phyloP scores from a whole-genome alignment of 2,797 vertebrate species.

The Kryptopterus vitreolus region DNA sequence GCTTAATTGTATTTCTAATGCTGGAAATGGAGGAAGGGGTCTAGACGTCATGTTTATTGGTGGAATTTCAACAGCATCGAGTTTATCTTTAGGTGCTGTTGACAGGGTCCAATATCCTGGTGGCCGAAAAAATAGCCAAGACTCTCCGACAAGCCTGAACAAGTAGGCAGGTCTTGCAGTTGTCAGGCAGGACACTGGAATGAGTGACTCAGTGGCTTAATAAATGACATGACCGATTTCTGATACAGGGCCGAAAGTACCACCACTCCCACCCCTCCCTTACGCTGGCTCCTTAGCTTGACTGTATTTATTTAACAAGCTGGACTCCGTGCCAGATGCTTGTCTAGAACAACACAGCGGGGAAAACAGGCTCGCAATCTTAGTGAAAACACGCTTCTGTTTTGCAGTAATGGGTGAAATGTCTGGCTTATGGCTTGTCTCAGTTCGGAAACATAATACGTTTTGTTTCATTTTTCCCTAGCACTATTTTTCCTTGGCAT shows the following conservation, averaged over 20 bases:
- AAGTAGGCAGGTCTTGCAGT: conserved; percentile 59
- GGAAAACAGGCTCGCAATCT: conserved; percentile 33
- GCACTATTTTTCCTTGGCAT: conserved; percentile 59
- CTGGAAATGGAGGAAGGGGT: conserved; percentile 63
- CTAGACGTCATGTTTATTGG: conserved; percentile 33
- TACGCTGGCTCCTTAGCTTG: conserved; percentile 51
- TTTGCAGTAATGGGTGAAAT: conserved; percentile 53
- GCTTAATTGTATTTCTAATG: conserved; percentile 58
- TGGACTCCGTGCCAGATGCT: conserved; percentile 42
- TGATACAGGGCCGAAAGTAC: conserved; percentile 60
- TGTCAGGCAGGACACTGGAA: conserved; percentile 46
- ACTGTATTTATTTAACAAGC: conserved; percentile 52
- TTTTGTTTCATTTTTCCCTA: conserved; percentile 56
- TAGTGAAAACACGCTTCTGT: conserved; percentile 57
- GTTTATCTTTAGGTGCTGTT: conserved; percentile 71
- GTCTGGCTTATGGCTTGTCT: conserved; percentile 52
- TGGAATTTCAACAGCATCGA: conserved; percentile 67
- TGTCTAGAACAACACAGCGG: conserved; percentile 40
- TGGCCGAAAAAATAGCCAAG: conserved; percentile 57
- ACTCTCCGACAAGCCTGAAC: conserved; percentile 70
- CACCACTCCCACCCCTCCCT: conserved; percentile 54
- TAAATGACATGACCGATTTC: conserved; percentile 44
- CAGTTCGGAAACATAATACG: conserved; percentile 55
- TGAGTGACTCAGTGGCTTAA: conserved; percentile 52
- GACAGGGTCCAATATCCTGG: conserved; percentile 68